Percentiles rank a stretch among this genome's conserved stretches.
Evolutionary conservation across 2,797 vertebrate species (phyloP).

Genomic region (Neoniphon sammara): DNA sequence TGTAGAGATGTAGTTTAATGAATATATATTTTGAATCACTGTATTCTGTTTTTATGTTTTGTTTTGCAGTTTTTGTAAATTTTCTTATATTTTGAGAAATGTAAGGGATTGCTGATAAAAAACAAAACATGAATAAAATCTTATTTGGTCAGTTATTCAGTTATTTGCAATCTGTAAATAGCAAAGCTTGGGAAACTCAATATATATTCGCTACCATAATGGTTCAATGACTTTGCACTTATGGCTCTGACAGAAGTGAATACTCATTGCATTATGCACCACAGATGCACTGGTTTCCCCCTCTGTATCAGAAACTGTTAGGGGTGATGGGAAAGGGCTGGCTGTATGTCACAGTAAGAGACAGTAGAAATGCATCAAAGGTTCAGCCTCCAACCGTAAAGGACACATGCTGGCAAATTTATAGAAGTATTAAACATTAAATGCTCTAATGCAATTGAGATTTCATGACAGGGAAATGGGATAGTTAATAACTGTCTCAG

Average conservation of each 20-base stretch:
- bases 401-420: conserved; percentile 77
- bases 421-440: conserved; percentile 81
- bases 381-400: conserved; percentile 53
- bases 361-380: conserved; percentile 43
- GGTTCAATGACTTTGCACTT: conserved; percentile 51
- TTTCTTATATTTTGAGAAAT: background rate
- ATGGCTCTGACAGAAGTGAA: conserved; percentile 23
- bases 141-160: too few species aligned
- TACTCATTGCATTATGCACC: conserved; percentile 30
- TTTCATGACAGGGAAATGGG: conserved; percentile 77
- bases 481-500: conserved; percentile 74
- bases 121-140: too few species aligned
- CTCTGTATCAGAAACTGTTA: conserved; percentile 42
- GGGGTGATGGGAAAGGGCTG: conserved; percentile 47
- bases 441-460: conserved; percentile 76
- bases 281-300: conserved; percentile 21
- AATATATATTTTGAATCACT: background rate
- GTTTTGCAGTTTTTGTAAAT: background rate
- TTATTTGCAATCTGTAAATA: conserved; percentile 29
- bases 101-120: too few species aligned
- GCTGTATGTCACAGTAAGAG: conserved; percentile 63
- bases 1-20: background rate
- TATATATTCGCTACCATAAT: conserved; percentile 36
- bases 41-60: too few species aligned
- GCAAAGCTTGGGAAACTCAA: conserved; percentile 40